Conservation (phyloP, 2,797 vertebrate species). For the Coracias cyanogaster region DNA sequence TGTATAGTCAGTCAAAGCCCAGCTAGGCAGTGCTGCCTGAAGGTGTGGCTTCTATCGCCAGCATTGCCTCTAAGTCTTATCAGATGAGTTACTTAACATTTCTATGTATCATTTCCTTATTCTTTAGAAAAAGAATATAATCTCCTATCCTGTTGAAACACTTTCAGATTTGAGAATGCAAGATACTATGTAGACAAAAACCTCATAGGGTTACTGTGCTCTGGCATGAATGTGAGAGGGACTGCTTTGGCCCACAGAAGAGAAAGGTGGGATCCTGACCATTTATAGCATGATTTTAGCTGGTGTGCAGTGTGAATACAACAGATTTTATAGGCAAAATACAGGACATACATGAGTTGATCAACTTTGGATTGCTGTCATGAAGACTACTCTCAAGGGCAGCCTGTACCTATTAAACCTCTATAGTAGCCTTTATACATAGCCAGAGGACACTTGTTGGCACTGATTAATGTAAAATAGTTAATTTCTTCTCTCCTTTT, state of each 20-base stretch:
- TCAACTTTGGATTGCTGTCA: not conserved
- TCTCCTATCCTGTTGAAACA: not conserved
- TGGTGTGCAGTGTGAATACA: not conserved
- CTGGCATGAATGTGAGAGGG: not conserved
- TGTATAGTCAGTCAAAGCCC: not conserved
- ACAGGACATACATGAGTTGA: not conserved
- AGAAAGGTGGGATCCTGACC: not conserved
- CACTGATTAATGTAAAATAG: not conserved
- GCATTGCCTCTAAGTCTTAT: not conserved
- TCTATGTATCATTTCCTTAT: not conserved
- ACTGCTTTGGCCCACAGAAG: not conserved
- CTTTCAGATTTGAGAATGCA: not conserved
- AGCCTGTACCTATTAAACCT: not conserved
- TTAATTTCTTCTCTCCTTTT: not conserved
- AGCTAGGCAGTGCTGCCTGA: not conserved
- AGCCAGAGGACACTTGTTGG: not conserved
- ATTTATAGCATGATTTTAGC: accelerated
- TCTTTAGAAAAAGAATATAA: not conserved
- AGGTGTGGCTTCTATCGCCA: not conserved
- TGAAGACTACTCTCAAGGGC: not conserved
- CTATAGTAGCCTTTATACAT: not conserved
- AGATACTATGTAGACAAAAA: not conserved
- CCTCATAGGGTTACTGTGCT: not conserved
- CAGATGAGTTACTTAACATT: not conserved
- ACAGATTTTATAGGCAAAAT: not conserved